Evolutionary conservation across 2,113 vertebrate species (phyloP).

Genomic region (Neofelis nebulosa): DNA sequence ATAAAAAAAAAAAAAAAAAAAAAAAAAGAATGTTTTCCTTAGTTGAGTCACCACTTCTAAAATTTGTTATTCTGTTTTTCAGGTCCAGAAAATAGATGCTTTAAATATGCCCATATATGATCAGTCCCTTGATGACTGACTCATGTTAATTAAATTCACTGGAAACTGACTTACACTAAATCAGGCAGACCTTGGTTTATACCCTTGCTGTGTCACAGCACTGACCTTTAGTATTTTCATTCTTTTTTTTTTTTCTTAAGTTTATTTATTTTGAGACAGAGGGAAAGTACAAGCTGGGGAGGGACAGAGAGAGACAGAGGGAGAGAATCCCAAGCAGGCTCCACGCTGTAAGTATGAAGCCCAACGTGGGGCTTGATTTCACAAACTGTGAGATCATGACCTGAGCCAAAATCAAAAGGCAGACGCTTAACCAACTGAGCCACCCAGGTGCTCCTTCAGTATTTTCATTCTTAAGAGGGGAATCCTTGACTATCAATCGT

Average conservation of each 20-base stretch:
- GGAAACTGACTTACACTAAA: not conserved
- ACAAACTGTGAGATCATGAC: no score
- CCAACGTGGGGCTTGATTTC: no score
- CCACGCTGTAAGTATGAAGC: no score
- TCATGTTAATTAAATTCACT: conserved; percentile 6
- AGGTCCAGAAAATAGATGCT: not conserved
- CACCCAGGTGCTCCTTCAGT: no score
- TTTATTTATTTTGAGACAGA: no score
- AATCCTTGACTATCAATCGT: not conserved
- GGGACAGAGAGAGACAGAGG: no score
- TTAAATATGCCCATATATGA: not conserved
- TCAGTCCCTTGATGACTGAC: not conserved
- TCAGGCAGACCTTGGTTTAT: not conserved
- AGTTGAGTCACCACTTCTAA: not conserved
- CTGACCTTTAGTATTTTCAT: not conserved
- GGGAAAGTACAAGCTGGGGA: no score
- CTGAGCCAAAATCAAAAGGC: no score
- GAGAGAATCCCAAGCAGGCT: no score
- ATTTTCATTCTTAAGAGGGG: not conserved
- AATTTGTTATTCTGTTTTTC: not conserved
- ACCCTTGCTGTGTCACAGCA: not conserved
- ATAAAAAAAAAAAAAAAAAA: not conserved
- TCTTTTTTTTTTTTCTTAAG: not conserved
- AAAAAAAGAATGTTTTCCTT: not conserved
- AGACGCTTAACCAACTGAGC: no score